Evolutionary conservation across 2,888 invertebrate species (phyloP), one percentile per base, ranked within the genome.

Genomic region (Parapristionchus giblindavisi): DNA sequence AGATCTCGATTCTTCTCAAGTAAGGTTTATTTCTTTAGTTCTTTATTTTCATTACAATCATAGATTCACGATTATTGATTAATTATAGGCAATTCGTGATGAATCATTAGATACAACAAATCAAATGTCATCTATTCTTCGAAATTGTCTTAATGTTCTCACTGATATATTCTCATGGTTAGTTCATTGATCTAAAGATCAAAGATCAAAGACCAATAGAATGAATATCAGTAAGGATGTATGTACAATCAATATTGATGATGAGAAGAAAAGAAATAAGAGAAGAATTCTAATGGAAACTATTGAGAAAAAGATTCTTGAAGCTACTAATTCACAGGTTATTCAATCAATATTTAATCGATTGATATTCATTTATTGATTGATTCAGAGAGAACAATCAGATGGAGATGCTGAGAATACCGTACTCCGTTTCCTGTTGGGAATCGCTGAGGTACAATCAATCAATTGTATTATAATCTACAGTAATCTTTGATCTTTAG

Each of bases 271-370:
- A 36, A 24, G 14, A 27, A 24, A 60, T 11, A 72, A 60, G 72
- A 58, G 72, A 24, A 60, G 58, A 32, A 27, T 24, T n/a, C 34
- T 72, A n/a, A 72, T 72, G 72, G 60, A 60, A 29, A 60, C 32
- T 43, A n/a, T 43, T 17, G 72, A 72, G 72, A 72, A 60, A 38
- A 60, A 29, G 24, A 34, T 72, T 52, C 27, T 72, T 8, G 60
- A 58, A 24, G n/a, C n/a, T 2, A 40, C 32, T 32, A 48, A n/a
- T 60, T 54, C 54, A 24, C 36, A 70, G 54, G 70, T 54, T 3
- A n/a, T 54, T n/a, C 54, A 27, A 54, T 54, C 14, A 14, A 54
- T 43, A 14, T 43, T 43, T 43, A 43, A 43, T 43, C 43, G 43
- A 43, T 43, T 43, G 8, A 8, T 43, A 34, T 58, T n/a, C 34